Conservation (phyloP, 2,888 invertebrate genomes). For the Scrobipalpa costella region DNA sequence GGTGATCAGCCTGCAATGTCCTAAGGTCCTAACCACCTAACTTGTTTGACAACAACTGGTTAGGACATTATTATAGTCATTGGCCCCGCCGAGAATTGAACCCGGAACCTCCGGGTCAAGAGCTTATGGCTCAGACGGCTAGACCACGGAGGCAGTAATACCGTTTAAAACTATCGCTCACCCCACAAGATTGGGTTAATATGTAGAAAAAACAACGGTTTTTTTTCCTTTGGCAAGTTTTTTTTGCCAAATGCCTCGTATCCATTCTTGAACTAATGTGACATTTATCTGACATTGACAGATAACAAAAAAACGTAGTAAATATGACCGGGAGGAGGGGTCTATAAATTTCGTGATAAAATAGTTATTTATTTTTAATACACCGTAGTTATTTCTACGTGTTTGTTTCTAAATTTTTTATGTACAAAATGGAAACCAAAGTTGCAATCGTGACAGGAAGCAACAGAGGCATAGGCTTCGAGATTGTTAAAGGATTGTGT, state of each 20-base stretch:
- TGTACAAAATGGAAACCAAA: slow-evolving; percentile 78
- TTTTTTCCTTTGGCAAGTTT: not conserved
- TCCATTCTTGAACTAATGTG: slow-evolving; percentile 5
- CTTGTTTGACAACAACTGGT: too few species aligned
- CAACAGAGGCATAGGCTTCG: slow-evolving; percentile 74
- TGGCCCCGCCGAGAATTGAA: too few species aligned
- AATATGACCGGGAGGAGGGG: slow-evolving; percentile 47
- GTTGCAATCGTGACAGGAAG: slow-evolving; percentile 75
- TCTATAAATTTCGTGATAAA: slow-evolving; percentile 36
- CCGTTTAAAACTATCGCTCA: too few species aligned
- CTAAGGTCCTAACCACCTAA: too few species aligned
- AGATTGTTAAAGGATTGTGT: slow-evolving; percentile 81
- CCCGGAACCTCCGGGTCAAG: too few species aligned
- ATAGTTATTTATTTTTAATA: slow-evolving; percentile 56
- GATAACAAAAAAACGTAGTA: slow-evolving; percentile 26
- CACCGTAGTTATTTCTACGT: slow-evolving; percentile 55
- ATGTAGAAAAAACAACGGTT: too few species aligned
- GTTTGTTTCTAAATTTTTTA: slow-evolving; percentile 56
- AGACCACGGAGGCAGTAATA: too few species aligned
- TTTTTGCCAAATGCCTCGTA: not conserved
- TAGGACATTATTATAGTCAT: too few species aligned
- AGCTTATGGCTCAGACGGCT: too few species aligned
- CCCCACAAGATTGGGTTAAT: too few species aligned
- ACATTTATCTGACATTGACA: not conserved
- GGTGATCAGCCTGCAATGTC: too few species aligned